A percentile compares a stretch with the other conserved stretches of the same genome.
Conservation (phyloP, 2,888 invertebrate genomes). For the Plebejus argus region DNA sequence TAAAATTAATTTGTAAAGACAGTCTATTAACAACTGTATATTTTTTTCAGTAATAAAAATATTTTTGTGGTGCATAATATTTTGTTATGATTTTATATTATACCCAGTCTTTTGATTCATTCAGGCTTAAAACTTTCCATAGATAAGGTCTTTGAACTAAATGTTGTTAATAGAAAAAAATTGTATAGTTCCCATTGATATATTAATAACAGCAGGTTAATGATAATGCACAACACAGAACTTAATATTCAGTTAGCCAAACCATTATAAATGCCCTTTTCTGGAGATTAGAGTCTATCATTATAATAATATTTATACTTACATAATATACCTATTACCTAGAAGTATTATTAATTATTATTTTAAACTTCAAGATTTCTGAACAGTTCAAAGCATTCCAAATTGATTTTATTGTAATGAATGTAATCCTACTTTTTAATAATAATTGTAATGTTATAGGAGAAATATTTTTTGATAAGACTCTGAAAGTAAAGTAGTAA, state of each 20-base stretch:
- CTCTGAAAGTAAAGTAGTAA: constrained; percentile 14
- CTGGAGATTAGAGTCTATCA: not conserved
- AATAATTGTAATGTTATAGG: not conserved
- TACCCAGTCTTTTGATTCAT: too few species aligned
- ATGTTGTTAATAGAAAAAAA: too few species aligned
- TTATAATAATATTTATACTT: too few species aligned
- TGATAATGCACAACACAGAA: too few species aligned
- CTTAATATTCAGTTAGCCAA: too few species aligned
- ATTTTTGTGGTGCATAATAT: not conserved
- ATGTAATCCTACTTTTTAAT: not conserved
- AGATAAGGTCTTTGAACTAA: too few species aligned
- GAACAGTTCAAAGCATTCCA: not conserved
- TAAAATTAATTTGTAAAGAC: not conserved
- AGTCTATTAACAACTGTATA: not conserved
- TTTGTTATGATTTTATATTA: not conserved
- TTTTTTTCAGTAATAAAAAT: not conserved
- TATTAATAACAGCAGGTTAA: too few species aligned
- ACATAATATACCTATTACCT: not conserved
- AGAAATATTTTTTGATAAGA: constrained; percentile 24
- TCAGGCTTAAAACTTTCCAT: too few species aligned
- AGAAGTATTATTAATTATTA: not conserved
- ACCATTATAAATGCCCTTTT: not conserved
- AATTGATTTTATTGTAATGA: not conserved
- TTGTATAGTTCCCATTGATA: too few species aligned
- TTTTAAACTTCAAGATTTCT: not conserved